A percentile compares a stretch with the other conserved stretches of the same genome.
Conservation (phyloP, 2,113 vertebrate genomes). For the Sminthopsis crassicaudata region DNA sequence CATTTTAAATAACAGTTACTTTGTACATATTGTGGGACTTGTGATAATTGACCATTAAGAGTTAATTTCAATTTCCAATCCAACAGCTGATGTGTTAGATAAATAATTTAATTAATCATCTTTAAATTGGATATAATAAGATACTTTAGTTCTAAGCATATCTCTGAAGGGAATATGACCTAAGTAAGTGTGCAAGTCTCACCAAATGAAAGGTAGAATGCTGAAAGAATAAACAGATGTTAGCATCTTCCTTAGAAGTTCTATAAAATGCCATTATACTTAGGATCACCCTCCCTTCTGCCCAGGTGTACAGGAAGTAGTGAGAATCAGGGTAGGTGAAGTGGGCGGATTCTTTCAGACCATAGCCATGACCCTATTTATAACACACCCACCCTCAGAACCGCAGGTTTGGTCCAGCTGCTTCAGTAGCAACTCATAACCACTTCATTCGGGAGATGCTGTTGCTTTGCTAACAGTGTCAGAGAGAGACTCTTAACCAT, state of each 20-base stretch:
- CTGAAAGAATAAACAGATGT: slow-evolving; percentile 35
- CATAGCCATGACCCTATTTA: slow-evolving; percentile 79
- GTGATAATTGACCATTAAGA: slow-evolving; percentile 52
- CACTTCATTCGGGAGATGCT: slow-evolving; percentile 73
- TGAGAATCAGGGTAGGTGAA: slow-evolving; percentile 67
- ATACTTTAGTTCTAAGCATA: not conserved
- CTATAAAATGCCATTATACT: not conserved
- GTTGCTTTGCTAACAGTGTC: slow-evolving; percentile 62
- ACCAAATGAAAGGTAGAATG: slow-evolving; percentile 34
- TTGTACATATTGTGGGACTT: slow-evolving; percentile 55
- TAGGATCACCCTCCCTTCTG: slow-evolving; percentile 19
- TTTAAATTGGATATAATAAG: not conserved
- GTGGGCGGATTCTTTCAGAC: slow-evolving; percentile 75
- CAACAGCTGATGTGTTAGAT: slow-evolving; percentile 33
- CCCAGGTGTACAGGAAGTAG: slow-evolving; percentile 78
- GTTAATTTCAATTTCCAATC: slow-evolving; percentile 56
- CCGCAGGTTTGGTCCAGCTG: slow-evolving; percentile 78
- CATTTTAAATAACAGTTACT: slow-evolving; percentile 44
- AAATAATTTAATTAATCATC: slow-evolving; percentile 41
- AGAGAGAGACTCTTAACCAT: slow-evolving; percentile 61
- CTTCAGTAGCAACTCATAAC: slow-evolving; percentile 75
- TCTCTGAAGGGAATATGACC: not conserved
- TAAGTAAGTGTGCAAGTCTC: slow-evolving; percentile 35
- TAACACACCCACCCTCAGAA: slow-evolving; percentile 74
- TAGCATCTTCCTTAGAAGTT: slow-evolving; percentile 41